Evolutionary conservation across 2,888 invertebrate species (phyloP).

Genomic region (Stenodera caucasica): DNA sequence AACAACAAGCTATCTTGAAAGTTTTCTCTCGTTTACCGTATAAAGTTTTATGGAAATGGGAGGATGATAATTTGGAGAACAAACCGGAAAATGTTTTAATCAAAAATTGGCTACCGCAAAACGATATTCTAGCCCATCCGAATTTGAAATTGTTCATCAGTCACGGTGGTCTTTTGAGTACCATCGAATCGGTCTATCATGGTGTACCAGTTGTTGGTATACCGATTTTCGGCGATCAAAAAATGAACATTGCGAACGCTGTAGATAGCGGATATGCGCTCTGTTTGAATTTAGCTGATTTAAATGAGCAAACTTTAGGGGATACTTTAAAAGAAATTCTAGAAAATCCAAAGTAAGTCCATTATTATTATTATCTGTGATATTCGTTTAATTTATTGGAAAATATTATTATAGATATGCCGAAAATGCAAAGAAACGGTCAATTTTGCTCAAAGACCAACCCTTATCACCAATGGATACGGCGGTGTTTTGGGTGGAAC

Average conservation of each 20-base stretch:
- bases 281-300: conserved; percentile 49
- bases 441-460: conserved; percentile 36
- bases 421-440: conserved; percentile 33
- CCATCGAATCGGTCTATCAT: conserved; percentile 59
- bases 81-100: conserved; percentile 62
- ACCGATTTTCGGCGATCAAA: conserved; percentile 60
- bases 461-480: conserved; percentile 37
- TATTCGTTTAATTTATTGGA: neutral
- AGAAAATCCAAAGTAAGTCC: conserved; percentile 25
- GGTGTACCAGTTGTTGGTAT: conserved; percentile 59
- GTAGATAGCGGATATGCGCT: conserved; percentile 54
- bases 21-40: conserved; percentile 63
- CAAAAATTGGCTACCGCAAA: conserved; percentile 69
- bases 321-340: conserved; percentile 39
- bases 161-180: conserved; percentile 62
- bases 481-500: conserved; percentile 44
- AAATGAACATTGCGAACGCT: conserved; percentile 55
- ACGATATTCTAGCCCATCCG: conserved; percentile 55
- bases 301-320: conserved; percentile 53
- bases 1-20: conserved; percentile 55
- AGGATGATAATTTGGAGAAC: conserved; percentile 57
- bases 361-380: no score
- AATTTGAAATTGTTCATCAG: conserved; percentile 62
- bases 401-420: conserved; percentile 30
- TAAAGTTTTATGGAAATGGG: conserved; percentile 67